Evolutionary conservation across 2,888 invertebrate species (phyloP).

Genomic region (Oxyteleia sp.): DNA sequence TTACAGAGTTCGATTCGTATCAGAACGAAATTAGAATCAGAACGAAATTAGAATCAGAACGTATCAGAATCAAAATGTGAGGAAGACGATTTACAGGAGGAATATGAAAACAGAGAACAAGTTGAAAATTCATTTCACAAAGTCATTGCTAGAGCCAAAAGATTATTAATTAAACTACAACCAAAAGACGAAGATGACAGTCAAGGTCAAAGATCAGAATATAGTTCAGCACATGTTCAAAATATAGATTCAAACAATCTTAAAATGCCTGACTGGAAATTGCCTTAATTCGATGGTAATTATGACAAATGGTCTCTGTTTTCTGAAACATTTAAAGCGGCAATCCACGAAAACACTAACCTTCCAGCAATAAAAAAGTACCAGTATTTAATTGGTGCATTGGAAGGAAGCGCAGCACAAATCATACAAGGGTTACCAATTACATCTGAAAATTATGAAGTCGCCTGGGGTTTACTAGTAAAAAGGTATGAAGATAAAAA

Average conservation of each 20-base stretch:
- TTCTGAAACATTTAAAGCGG: conserved; percentile 64
- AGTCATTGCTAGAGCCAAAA: too few relatives aligned
- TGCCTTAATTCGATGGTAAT: conserved; percentile 70
- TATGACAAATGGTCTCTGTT: conserved; percentile 70
- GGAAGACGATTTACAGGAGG: too few relatives aligned
- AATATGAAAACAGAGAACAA: too few relatives aligned
- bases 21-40: too few relatives aligned
- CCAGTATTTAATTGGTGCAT: conserved; percentile 67
- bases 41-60: too few relatives aligned
- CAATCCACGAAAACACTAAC: conserved; percentile 69
- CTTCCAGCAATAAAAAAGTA: conserved; percentile 70
- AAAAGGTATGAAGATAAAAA: conserved; percentile 69
- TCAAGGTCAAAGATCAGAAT: too few relatives aligned
- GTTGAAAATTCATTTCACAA: too few relatives aligned
- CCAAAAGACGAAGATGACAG: too few relatives aligned
- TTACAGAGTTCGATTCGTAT: too few relatives aligned
- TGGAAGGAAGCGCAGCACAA: conserved; percentile 54
- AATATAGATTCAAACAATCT: not conserved
- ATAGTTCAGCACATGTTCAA: too few relatives aligned
- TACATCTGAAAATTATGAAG: conserved; percentile 69
- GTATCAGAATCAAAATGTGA: too few relatives aligned
- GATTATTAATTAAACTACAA: too few relatives aligned
- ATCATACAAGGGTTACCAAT: conserved; percentile 71
- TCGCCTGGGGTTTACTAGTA: conserved; percentile 69
- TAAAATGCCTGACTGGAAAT: conserved; percentile 26